Evolutionary conservation across 2,113 vertebrate genomes (phyloP).

Genomic region (Leptocoma aspasia): DNA sequence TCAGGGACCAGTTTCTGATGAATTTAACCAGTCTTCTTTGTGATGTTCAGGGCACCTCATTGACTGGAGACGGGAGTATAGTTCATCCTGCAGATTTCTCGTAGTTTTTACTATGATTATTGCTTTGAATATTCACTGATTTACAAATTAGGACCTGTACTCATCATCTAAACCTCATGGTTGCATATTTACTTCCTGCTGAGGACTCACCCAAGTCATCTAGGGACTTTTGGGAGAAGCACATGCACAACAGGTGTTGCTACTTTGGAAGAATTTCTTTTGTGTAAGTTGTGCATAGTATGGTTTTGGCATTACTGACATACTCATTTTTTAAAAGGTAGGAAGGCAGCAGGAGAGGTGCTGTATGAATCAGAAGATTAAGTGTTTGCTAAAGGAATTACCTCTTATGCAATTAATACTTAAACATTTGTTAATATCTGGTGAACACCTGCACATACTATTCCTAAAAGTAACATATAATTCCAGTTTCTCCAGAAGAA

Average conservation of each 20-base stretch:
- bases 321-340: background rate
- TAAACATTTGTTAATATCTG: slow-evolving; percentile 19
- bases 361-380: background rate
- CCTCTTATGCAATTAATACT: background rate
- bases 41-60: background rate
- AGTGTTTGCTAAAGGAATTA: background rate
- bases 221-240: background rate
- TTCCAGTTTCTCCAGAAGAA: background rate
- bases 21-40: background rate
- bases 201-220: background rate
- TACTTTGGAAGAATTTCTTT: background rate
- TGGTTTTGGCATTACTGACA: background rate
- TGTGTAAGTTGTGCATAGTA: background rate
- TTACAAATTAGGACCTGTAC: background rate
- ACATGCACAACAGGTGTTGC: background rate
- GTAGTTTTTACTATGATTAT: background rate
- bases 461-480: slow-evolving; percentile 24
- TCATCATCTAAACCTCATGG: background rate
- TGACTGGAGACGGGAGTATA: background rate
- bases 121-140: background rate
- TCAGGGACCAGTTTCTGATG: background rate
- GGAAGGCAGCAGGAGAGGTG: background rate
- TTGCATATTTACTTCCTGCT: background rate
- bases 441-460: background rate
- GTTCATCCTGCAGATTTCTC: background rate